These are phyloP conservation scores for Taenaris catops DNA, from an alignment of 2,888 invertebrate genomes.

Conservation along the genomic window DNA sequence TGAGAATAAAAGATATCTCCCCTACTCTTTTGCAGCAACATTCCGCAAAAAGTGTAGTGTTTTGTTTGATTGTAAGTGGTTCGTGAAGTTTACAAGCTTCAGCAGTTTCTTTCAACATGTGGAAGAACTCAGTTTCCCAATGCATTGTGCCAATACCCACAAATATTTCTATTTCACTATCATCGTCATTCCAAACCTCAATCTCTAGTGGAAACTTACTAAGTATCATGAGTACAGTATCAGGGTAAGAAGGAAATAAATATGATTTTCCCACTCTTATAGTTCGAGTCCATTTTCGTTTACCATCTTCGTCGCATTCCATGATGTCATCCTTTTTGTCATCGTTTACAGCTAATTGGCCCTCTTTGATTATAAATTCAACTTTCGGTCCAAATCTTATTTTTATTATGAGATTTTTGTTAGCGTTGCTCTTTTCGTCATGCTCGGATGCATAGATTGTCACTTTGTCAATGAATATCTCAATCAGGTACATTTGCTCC, in stretches of 20 bases:
- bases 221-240: conserved; percentile 59
- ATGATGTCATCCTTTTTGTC: conserved; percentile 47
- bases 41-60: conserved; percentile 40
- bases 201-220: conserved; percentile 71
- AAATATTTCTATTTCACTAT: conserved; percentile 50
- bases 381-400: conserved; percentile 69
- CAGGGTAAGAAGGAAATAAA: conserved; percentile 69
- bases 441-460: conserved; percentile 48
- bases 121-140: conserved; percentile 69
- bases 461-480: conserved; percentile 77
- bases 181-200: conserved; percentile 66
- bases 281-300: conserved; percentile 51
- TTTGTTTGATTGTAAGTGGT: conserved; percentile 52
- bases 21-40: conserved; percentile 61
- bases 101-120: conserved; percentile 64
- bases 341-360: conserved; percentile 50
- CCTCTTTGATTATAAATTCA: conserved; percentile 70
- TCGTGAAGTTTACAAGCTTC: conserved; percentile 47
- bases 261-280: conserved; percentile 76
- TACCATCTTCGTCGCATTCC: conserved; percentile 46
- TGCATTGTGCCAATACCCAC: conserved; percentile 60
- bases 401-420: conserved; percentile 65
- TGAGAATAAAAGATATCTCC: conserved; percentile 61
- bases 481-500: conserved; percentile 79
- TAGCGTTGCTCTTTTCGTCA: conserved; percentile 44